phyloP scores from a whole-genome alignment of 2,113 vertebrate species.

The Oncorhynchus masou region DNA sequence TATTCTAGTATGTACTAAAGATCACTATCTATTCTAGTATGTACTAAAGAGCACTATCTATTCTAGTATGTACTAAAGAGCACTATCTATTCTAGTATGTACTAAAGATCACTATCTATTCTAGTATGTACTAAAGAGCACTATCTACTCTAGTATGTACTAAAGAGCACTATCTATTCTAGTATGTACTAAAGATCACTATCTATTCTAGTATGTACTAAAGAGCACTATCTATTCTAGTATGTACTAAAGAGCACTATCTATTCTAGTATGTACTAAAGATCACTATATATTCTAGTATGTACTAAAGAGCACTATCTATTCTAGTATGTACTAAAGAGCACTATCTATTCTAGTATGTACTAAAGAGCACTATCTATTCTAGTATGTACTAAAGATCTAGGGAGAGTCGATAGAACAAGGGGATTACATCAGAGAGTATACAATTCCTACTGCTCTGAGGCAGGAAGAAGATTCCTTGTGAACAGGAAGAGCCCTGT shows the following conservation, averaged over 20 bases:
- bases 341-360: no score
- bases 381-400: not conserved
- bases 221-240: no score
- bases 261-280: no score
- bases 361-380: not conserved
- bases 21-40: no score
- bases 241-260: no score
- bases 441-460: constrained; percentile 32
- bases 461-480: constrained; percentile 53
- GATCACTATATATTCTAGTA: no score
- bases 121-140: not conserved
- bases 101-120: not conserved
- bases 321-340: no score
- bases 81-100: no score
- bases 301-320: no score
- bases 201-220: no score
- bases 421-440: constrained; percentile 32
- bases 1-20: no score
- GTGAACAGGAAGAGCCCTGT: constrained; percentile 71
- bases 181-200: constrained; percentile 1
- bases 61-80: not conserved
- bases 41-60: not conserved
- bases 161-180: not conserved
- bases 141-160: no score
- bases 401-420: constrained; percentile 20